Percentiles rank a stretch among this genome's conserved stretches.
phyloP scores from a whole-genome alignment of 2,113 vertebrate species.

The Nannospalax galili region DNA sequence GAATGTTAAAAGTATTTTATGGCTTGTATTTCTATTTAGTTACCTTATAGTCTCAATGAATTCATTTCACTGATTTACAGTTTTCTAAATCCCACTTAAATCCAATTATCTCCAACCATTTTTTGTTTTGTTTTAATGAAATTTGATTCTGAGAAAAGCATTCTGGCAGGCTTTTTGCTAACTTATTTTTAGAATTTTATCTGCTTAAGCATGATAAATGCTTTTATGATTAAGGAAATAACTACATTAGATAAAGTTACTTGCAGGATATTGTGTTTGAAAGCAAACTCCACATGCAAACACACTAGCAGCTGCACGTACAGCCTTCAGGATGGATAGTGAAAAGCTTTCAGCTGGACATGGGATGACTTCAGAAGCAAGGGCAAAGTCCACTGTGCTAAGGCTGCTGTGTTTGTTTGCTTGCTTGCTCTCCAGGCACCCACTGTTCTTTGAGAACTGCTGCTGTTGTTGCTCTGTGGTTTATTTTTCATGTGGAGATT shows the following conservation, averaged over 20 bases:
- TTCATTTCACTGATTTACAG: constrained; percentile 20
- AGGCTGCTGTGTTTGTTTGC: background rate
- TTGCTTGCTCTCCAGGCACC: background rate
- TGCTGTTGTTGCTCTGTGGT: background rate
- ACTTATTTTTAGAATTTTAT: constrained; percentile 51
- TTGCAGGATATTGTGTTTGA: constrained; percentile 4
- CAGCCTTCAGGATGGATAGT: background rate
- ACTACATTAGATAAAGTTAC: background rate
- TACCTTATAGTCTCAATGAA: constrained; percentile 2
- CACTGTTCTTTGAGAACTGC: background rate
- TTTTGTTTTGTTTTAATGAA: constrained; percentile 31
- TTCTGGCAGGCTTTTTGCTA: background rate
- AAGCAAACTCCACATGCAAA: background rate
- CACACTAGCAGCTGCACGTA: background rate
- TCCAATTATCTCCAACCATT: background rate
- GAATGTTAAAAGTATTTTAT: background rate
- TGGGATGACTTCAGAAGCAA: too few species aligned
- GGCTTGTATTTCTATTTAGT: background rate
- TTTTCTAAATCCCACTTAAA: constrained; percentile 34
- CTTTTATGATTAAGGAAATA: constrained; percentile 17
- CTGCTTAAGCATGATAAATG: constrained; percentile 6
- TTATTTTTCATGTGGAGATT: constrained; percentile 51
- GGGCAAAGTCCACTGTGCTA: background rate
- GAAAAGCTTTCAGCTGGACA: background rate
- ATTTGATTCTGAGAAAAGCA: constrained; percentile 14